Conservation (phyloP, 2,797 vertebrate genomes). For the Tympanoctomys barrerae region DNA sequence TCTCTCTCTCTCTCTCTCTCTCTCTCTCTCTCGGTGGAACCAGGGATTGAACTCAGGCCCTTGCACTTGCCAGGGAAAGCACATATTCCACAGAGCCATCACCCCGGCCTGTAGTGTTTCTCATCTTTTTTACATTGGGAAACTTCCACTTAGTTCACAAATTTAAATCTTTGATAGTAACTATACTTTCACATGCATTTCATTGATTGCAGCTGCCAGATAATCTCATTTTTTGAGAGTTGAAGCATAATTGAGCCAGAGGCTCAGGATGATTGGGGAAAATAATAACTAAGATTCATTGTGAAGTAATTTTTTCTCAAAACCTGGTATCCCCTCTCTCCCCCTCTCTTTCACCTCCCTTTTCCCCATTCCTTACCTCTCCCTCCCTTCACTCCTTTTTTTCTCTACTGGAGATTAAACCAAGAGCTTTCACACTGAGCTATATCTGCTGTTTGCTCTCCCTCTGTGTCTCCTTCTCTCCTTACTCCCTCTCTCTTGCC, state of each 20-base stretch:
- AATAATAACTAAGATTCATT: neutral
- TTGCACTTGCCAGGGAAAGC: too few species aligned
- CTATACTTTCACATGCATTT: neutral
- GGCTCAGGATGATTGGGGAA: neutral
- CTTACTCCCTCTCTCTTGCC: too few species aligned
- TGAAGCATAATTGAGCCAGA: neutral
- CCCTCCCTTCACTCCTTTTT: neutral
- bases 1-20: too few species aligned
- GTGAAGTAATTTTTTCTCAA: neutral
- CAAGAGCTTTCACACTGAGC: too few species aligned
- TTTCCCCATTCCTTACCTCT: neutral
- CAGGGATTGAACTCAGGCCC: too few species aligned
- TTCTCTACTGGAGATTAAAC: neutral
- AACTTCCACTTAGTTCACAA: constrained; percentile 5
- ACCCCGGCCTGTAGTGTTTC: neutral
- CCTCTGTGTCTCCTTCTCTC: neutral
- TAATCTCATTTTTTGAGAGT: neutral
- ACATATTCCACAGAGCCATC: too few species aligned
- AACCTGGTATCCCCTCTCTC: neutral
- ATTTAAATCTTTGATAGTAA: neutral
- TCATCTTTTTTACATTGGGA: constrained; percentile 45
- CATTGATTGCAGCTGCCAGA: neutral
- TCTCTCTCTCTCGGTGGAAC: too few species aligned
- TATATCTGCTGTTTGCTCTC: neutral
- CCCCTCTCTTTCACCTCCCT: neutral